Evolutionary conservation across 2,797 vertebrate species (phyloP).

Genomic region (Chaenodraco wilsoni): DNA sequence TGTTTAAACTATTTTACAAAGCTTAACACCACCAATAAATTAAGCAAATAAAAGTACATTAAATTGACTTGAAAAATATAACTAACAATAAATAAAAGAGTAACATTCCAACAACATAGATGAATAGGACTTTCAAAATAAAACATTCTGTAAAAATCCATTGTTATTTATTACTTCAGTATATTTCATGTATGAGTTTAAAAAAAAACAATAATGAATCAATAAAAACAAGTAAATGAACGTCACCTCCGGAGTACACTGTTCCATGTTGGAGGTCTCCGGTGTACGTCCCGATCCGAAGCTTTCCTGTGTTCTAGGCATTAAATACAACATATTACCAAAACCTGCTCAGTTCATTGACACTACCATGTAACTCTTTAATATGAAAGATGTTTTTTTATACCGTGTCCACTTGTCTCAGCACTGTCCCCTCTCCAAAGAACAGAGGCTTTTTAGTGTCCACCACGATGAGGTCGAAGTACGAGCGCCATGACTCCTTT

Average conservation of each 20-base stretch:
- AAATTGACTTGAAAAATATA: too few species aligned
- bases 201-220: background rate
- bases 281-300: slow-evolving; percentile 88
- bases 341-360: background rate
- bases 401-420: slow-evolving; percentile 90
- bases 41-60: too few species aligned
- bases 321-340: slow-evolving; percentile 9
- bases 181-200: background rate
- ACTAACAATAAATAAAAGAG: too few species aligned
- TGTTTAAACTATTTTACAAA: too few species aligned
- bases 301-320: slow-evolving; percentile 86
- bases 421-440: slow-evolving; percentile 87
- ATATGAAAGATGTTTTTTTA: background rate
- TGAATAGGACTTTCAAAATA: too few species aligned
- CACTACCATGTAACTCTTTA: background rate
- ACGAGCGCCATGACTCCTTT: slow-evolving; percentile 81
- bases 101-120: too few species aligned
- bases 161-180: background rate
- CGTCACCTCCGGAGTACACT: slow-evolving; percentile 87
- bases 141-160: too few species aligned
- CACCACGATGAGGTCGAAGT: slow-evolving; percentile 89
- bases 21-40: too few species aligned
- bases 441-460: slow-evolving; percentile 89
- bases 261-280: slow-evolving; percentile 87
- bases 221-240: background rate